Evolutionary conservation across 2,888 invertebrate species (phyloP).

Genomic region (Tetanocera ferruginea): DNA sequence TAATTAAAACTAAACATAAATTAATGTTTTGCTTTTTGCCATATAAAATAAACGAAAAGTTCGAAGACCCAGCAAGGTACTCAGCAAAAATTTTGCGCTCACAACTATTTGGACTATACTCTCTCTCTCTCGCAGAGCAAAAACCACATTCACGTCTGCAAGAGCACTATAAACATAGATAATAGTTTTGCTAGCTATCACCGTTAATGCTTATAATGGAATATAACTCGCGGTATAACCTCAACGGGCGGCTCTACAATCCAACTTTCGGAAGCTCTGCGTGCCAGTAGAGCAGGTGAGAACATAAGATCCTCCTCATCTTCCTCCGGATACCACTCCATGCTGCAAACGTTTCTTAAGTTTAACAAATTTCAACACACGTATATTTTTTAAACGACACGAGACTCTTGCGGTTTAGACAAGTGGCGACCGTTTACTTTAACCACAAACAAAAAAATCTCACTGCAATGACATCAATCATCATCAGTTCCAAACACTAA

Average conservation of each 20-base stretch:
- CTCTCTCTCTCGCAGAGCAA: too few species aligned
- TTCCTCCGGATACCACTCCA: constrained; percentile 85
- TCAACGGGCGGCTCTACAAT: constrained; percentile 89
- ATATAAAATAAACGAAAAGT: too few species aligned
- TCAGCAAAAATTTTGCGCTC: too few species aligned
- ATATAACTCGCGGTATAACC: constrained; percentile 72
- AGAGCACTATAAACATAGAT: too few species aligned
- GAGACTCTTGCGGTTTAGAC: too few species aligned
- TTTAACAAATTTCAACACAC: neutral
- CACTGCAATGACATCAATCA: neutral
- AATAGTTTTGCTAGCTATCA: too few species aligned
- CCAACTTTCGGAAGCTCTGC: constrained; percentile 91
- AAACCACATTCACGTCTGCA: too few species aligned
- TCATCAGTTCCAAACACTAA: neutral
- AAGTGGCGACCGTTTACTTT: too few species aligned
- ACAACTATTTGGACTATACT: too few species aligned
- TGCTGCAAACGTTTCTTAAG: constrained; percentile 58
- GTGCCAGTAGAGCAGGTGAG: constrained; percentile 88
- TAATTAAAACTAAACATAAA: too few species aligned
- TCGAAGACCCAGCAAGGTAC: too few species aligned
- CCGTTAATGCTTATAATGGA: neutral
- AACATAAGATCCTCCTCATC: constrained; percentile 89
- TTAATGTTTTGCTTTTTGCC: too few species aligned
- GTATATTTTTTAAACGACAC: neutral
- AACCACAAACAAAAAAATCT: constrained; percentile 45